Base-by-base conservation (phyloP, 2,888 invertebrate genomes). In the Anarsia innoxiella region DNA sequence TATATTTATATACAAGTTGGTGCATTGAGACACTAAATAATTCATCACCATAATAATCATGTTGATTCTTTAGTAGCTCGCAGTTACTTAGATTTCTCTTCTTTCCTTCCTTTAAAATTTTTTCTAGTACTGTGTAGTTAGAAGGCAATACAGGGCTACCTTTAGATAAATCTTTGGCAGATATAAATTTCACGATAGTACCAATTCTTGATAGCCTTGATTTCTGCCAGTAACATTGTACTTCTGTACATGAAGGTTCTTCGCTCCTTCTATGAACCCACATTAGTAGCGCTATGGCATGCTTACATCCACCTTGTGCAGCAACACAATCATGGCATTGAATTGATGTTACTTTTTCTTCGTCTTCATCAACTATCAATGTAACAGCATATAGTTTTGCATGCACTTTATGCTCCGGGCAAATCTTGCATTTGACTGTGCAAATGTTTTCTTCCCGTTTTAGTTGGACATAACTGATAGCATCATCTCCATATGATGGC, bases 181-280 rank as follows among this genome's bases (percentile, higher is more conserved):
- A 50, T 6, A 58, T 51, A 31, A 28, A 59, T 45, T 63, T 61
- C 3, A 59, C 1, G 27, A 25, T 56, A 38, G 31, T 51, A 0
- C 59, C 59, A 39, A 61, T 54, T 32, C 43, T 49, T 0, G 58
- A 56, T 0, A 59, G 41, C n/a, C 45, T 56, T 0, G 57, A 56
- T 46, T 62, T 62, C 19, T 16, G 45, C 59, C 61, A 62, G 14
- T 61, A 65, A 14, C 62, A 63, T 31, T 50, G 35, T 0, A 49
- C 26, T 1, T 36, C 12, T 11, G 58, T 62, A 23, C 51, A 52
- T 0, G 63, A 51, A 10, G 56, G 60, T 4, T 66, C 57, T 13
- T 65, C 60, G 45, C 61, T 63, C 2, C 60, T 16, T 0, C 61
- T 42, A 47, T 61, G 59, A 3, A 54, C 36, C 59, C 59, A 61